Conservation (phyloP, 2,113 vertebrate genomes). For the Scolopax mira region DNA sequence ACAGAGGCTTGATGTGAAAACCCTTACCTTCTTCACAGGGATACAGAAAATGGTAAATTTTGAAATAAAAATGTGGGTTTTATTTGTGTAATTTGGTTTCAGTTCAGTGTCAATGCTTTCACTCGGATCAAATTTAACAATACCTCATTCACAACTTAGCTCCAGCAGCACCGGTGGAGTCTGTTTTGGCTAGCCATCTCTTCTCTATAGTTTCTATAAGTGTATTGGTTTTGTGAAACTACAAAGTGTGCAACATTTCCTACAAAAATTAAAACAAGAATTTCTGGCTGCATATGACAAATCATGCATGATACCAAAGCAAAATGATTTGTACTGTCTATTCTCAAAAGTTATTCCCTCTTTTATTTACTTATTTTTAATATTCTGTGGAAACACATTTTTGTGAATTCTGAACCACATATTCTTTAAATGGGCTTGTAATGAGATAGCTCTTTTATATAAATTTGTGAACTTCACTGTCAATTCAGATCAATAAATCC, state of each 20-base stretch:
- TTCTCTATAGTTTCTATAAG: neutral
- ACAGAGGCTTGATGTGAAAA: neutral
- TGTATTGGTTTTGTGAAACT: neutral
- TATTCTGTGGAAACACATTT: conserved; percentile 17
- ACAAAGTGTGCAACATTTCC: neutral
- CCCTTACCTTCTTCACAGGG: neutral
- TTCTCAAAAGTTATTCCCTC: neutral
- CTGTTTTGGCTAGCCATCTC: neutral
- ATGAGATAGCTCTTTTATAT: conserved; percentile 68
- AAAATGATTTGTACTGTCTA: neutral
- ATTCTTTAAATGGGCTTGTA: conserved; percentile 55
- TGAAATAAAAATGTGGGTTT: neutral
- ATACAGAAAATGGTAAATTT: neutral
- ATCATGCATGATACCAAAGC: neutral
- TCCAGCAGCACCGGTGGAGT: neutral
- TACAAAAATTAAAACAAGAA: neutral
- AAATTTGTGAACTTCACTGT: conserved; percentile 69
- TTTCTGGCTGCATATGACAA: neutral
- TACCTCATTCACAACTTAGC: neutral
- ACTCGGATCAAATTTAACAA: neutral
- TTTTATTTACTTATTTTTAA: neutral
- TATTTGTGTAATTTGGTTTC: neutral
- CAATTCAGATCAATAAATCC: conserved; percentile 75
- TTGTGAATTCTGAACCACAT: conserved; percentile 33
- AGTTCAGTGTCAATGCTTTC: neutral